Percentiles rank a stretch among this genome's conserved stretches.
phyloP scores from a whole-genome alignment of 2,797 vertebrate species.

The Fratercula arctica region DNA sequence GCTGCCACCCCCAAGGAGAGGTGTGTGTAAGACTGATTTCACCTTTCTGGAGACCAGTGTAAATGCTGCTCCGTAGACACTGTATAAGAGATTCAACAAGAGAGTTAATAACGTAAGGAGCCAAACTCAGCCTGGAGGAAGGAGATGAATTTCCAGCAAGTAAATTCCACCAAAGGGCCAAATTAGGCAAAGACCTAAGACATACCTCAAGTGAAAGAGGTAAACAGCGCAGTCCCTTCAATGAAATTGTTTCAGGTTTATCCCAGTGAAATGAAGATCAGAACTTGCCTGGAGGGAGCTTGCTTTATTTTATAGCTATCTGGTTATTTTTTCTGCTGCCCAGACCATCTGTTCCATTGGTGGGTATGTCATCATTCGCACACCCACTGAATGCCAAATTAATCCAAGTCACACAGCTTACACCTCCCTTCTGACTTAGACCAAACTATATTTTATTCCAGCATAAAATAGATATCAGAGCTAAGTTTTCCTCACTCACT shows the following conservation, averaged over 20 bases:
- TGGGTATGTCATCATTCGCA: conserved; percentile 50
- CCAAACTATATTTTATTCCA: conserved; percentile 51
- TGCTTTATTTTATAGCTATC: conserved; percentile 49
- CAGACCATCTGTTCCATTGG: conserved; percentile 64
- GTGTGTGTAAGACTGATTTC: neutral
- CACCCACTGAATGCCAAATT: conserved; percentile 70
- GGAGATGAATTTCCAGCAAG: neutral
- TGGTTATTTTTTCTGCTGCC: conserved; percentile 57
- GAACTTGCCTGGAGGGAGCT: neutral
- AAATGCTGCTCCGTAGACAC: neutral
- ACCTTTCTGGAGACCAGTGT: neutral
- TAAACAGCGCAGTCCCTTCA: neutral
- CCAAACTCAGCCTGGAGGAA: neutral
- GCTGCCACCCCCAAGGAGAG: neutral
- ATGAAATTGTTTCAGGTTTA: conserved; percentile 1
- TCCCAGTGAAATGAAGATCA: neutral
- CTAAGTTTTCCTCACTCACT: conserved; percentile 4
- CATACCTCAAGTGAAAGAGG: neutral
- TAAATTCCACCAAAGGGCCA: neutral
- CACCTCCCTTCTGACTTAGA: conserved; percentile 56
- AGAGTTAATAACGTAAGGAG: neutral
- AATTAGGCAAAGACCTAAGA: neutral
- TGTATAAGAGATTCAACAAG: neutral
- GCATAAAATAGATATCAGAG: conserved; percentile 6
- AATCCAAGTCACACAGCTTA: conserved; percentile 61